Percentiles rank a stretch among this genome's conserved stretches.
These are phyloP conservation scores for Phengaris alcon DNA, from an alignment of 2,888 invertebrate genomes.

Conservation along the genomic window DNA sequence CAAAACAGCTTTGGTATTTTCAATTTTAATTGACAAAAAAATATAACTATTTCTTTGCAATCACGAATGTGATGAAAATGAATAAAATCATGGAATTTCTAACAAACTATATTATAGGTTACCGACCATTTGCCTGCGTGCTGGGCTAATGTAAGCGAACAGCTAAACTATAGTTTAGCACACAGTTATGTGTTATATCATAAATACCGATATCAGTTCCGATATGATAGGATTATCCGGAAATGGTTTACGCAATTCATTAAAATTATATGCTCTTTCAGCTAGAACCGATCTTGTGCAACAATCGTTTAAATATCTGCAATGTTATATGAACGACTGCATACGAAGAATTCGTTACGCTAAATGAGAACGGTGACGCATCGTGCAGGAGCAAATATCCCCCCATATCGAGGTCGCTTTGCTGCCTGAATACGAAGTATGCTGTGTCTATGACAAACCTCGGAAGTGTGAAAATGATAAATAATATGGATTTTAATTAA, in stretches of 20 bases:
- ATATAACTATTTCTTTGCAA: too few species aligned
- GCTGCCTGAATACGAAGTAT: too few species aligned
- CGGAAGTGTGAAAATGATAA: too few species aligned
- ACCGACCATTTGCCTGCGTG: not conserved
- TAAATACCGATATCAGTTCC: slow-evolving; percentile 5
- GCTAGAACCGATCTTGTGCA: slow-evolving; percentile 7
- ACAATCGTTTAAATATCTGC: slow-evolving; percentile 4
- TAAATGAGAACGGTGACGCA: not conserved
- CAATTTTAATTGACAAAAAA: too few species aligned
- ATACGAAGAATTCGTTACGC: not conserved
- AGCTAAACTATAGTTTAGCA: slow-evolving; percentile 1
- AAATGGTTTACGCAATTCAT: slow-evolving; percentile 11
- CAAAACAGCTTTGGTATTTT: not conserved
- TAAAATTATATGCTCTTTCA: slow-evolving; percentile 20
- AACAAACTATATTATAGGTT: too few species aligned
- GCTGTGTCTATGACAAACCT: too few species aligned
- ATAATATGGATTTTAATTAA: too few species aligned
- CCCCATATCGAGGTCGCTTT: too few species aligned
- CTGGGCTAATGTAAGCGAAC: not conserved
- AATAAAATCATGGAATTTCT: too few species aligned
- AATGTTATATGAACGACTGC: not conserved
- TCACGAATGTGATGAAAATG: too few species aligned
- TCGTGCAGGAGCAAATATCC: not conserved
- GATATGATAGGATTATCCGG: slow-evolving; percentile 8
- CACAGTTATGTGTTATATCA: slow-evolving; percentile 3